A percentile compares a stretch with the other conserved stretches of the same genome.
Conservation (phyloP, 2,797 vertebrate species). For the Cyprinella venusta region DNA sequence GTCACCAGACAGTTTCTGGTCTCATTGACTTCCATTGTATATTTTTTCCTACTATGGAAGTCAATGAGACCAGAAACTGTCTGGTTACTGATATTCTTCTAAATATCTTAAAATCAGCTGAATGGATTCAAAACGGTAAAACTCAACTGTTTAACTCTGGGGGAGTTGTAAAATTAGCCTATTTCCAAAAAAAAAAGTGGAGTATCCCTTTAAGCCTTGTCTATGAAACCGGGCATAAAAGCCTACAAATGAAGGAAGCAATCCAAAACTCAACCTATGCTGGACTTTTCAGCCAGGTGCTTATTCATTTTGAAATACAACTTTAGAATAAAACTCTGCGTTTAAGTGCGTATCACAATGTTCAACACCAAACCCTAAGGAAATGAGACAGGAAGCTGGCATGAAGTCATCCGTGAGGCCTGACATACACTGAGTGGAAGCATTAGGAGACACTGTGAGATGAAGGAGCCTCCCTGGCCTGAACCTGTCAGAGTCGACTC, state of each 20-base stretch:
- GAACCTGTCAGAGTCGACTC: slow-evolving; percentile 26
- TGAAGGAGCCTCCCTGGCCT: slow-evolving; percentile 5
- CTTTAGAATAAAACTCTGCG: background rate
- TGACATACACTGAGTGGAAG: slow-evolving; percentile 9
- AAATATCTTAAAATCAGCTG: no score
- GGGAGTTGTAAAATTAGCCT: no score
- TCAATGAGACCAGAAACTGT: no score
- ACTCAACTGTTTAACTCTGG: no score
- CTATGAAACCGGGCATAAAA: background rate
- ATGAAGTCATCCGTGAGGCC: background rate
- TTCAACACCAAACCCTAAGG: slow-evolving; percentile 25
- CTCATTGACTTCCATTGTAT: no score
- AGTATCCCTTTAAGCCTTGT: no score
- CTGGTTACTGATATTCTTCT: no score
- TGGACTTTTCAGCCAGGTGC: background rate
- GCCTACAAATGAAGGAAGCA: no score
- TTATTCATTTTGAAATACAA: background rate
- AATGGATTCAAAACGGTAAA: no score
- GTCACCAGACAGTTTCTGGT: no score
- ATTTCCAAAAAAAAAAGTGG: no score
- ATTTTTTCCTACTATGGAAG: no score
- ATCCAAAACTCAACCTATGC: background rate
- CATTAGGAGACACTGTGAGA: slow-evolving; percentile 12
- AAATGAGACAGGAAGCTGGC: background rate
- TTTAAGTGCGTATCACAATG: slow-evolving; percentile 4